phyloP scores from a whole-genome alignment of 2,888 invertebrate genomes.

The Ormyrus rosae region DNA sequence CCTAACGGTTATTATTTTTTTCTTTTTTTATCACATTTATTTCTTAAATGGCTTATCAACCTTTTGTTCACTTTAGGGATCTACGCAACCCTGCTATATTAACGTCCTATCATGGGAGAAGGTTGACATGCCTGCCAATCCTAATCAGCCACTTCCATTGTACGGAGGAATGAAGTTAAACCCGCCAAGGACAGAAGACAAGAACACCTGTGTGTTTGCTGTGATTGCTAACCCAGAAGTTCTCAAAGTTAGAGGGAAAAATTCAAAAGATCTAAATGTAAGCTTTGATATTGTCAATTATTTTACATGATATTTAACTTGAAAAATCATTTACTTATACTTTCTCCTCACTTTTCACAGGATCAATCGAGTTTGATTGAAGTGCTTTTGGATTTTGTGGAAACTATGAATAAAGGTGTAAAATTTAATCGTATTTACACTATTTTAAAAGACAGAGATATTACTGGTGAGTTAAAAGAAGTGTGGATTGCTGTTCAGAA shows the following conservation, averaged over 20 bases:
- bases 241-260: slow-evolving; percentile 82
- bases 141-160: slow-evolving; percentile 82
- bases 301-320: neutral
- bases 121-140: slow-evolving; percentile 82
- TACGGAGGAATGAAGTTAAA: slow-evolving; percentile 85
- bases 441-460: slow-evolving; percentile 82
- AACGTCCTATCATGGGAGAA: slow-evolving; percentile 86
- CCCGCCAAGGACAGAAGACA: slow-evolving; percentile 78
- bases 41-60: slow-evolving; percentile 67
- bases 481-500: slow-evolving; percentile 85
- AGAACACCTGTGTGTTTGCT: slow-evolving; percentile 82
- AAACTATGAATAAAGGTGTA: slow-evolving; percentile 84
- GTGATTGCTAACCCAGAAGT: slow-evolving; percentile 86
- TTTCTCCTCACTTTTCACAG: slow-evolving; percentile 68
- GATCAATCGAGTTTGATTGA: slow-evolving; percentile 83
- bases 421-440: slow-evolving; percentile 78
- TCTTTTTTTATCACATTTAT: slow-evolving; percentile 1
- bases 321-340: neutral
- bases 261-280: slow-evolving; percentile 81
- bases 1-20: slow-evolving; percentile 71
- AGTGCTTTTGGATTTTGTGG: slow-evolving; percentile 84
- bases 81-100: slow-evolving; percentile 72
- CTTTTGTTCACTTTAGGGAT: neutral
- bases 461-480: slow-evolving; percentile 85
- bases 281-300: slow-evolving; percentile 54